Conservation (phyloP, 2,888 invertebrate genomes). For the Agrochola circellaris region DNA sequence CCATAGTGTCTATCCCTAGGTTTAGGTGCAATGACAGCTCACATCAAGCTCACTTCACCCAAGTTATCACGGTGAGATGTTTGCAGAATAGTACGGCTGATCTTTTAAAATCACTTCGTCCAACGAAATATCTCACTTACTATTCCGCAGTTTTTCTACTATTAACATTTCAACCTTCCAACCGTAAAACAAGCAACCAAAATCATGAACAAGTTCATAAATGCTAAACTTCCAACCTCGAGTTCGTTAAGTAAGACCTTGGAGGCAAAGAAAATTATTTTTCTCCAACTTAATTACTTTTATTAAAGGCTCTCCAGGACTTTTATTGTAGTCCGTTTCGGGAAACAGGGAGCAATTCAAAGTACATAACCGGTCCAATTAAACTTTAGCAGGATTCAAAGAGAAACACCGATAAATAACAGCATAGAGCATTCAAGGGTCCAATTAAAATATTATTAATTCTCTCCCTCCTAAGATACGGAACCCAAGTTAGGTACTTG, state of each 20-base stretch:
- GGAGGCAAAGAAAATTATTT: constrained; percentile 14
- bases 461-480: constrained; percentile 45
- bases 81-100: too few species aligned
- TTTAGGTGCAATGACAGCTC: too few species aligned
- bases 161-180: background rate
- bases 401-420: constrained; percentile 64
- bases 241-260: constrained; percentile 17
- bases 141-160: background rate
- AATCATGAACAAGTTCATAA: constrained; percentile 6
- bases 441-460: constrained; percentile 68
- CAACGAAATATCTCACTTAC: background rate
- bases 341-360: constrained; percentile 35
- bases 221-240: constrained; percentile 9
- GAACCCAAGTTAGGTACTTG: constrained; percentile 45
- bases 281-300: constrained; percentile 36
- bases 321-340: constrained; percentile 46
- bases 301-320: background rate
- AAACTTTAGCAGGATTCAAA: constrained; percentile 64
- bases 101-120: background rate
- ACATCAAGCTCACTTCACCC: too few species aligned
- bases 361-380: constrained; percentile 58
- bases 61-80: too few species aligned
- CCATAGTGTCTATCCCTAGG: too few species aligned
- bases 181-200: constrained; percentile 7
- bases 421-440: constrained; percentile 46